Evolutionary conservation across 2,113 vertebrate species (phyloP).

Genomic region (Plestiodon gilberti): DNA sequence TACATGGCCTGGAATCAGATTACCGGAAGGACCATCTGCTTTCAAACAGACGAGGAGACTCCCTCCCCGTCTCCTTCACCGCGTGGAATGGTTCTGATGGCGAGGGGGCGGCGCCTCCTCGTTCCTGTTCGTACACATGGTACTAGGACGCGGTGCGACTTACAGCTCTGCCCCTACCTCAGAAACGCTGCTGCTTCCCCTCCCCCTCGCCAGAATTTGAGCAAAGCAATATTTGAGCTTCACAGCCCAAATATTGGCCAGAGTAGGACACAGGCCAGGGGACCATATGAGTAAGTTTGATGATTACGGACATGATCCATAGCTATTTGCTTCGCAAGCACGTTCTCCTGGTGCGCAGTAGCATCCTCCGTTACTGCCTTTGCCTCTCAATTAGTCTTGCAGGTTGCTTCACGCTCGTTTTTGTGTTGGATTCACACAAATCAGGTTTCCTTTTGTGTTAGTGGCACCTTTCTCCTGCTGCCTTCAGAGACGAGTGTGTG

Average conservation of each 20-base stretch:
- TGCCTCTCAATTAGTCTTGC: not conserved
- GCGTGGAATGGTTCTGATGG: too few relatives aligned
- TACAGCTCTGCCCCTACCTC: too few relatives aligned
- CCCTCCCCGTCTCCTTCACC: too few relatives aligned
- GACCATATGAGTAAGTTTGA: not conserved
- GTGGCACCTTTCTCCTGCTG: not conserved
- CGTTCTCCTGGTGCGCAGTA: not conserved
- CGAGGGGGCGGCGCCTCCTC: too few relatives aligned
- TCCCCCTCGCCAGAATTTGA: not conserved
- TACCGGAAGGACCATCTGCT: too few relatives aligned
- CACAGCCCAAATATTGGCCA: not conserved
- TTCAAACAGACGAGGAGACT: too few relatives aligned
- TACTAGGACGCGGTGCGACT: too few relatives aligned
- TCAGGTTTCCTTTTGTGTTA: accelerated
- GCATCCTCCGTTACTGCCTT: not conserved
- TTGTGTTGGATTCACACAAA: not conserved
- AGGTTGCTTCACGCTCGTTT: not conserved
- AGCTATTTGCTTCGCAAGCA: not conserved
- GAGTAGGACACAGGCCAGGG: not conserved
- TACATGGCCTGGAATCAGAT: too few relatives aligned
- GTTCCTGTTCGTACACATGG: too few relatives aligned
- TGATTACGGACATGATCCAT: too few relatives aligned
- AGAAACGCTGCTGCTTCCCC: not conserved
- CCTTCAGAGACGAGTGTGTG: not conserved
- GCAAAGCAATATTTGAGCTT: not conserved